A percentile compares a stretch with the other conserved stretches of the same genome.
Evolutionary conservation across 2,888 invertebrate genomes (phyloP).

Genomic region (Cryptosula pallasiana): DNA sequence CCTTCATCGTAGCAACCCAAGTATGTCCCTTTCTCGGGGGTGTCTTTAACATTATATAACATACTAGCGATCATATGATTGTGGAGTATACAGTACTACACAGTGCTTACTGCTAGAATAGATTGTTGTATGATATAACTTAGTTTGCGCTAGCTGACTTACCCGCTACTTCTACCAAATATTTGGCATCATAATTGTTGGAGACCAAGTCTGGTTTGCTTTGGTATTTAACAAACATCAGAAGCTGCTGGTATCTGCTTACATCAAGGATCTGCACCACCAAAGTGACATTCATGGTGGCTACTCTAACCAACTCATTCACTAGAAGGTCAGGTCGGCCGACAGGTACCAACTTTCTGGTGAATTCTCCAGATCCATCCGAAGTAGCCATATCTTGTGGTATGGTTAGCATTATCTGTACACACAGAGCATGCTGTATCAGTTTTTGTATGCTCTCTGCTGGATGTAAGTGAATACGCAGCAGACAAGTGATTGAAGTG

Average conservation of each 20-base stretch:
- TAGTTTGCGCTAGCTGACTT: too few relatives aligned
- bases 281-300: not conserved
- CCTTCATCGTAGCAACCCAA: not conserved
- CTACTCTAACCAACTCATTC: not conserved
- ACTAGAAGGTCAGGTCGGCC: not conserved
- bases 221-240: conserved; percentile 2
- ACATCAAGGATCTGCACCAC: not conserved
- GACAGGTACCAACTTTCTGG: not conserved
- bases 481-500: too few relatives aligned
- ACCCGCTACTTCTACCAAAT: not conserved
- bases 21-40: not conserved
- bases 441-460: too few relatives aligned
- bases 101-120: too few relatives aligned
- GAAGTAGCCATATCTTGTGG: not conserved
- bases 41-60: too few relatives aligned
- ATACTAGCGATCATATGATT: too few relatives aligned
- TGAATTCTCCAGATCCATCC: not conserved
- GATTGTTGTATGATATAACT: too few relatives aligned
- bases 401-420: not conserved
- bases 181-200: not conserved
- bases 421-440: too few relatives aligned
- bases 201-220: not conserved
- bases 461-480: too few relatives aligned
- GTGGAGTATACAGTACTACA: too few relatives aligned
- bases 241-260: not conserved